phyloP scores from a whole-genome alignment of 2,113 vertebrate species.

The Castor canadensis region DNA sequence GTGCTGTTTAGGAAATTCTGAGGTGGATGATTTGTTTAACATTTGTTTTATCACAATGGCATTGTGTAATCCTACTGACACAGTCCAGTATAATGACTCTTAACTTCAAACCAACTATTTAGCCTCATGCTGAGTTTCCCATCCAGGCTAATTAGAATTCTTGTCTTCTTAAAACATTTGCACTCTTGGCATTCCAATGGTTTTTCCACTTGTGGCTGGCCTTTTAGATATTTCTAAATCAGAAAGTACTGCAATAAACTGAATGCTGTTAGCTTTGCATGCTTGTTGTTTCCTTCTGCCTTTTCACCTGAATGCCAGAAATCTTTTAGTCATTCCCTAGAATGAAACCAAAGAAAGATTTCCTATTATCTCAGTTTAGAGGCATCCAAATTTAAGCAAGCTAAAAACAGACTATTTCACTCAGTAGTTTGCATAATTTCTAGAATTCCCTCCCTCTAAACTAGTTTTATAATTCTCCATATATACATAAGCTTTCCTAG shows the following conservation, averaged over 20 bases:
- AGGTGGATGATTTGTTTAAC: conserved; percentile 78
- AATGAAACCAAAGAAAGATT: conserved; percentile 58
- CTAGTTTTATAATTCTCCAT: background rate
- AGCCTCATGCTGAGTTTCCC: conserved; percentile 78
- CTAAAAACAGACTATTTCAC: background rate
- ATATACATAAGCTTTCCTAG: background rate
- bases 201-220: conserved; percentile 84
- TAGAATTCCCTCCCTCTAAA: background rate
- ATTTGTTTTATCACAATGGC: conserved; percentile 76
- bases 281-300: conserved; percentile 21
- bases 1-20: conserved; percentile 72
- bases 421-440: background rate
- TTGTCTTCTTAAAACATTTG: conserved; percentile 80
- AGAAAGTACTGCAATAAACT: conserved; percentile 56
- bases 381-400: conserved; percentile 38
- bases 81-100: conserved; percentile 68
- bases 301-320: conserved; percentile 66
- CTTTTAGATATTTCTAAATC: conserved; percentile 74
- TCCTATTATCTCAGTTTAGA: conserved; percentile 55
- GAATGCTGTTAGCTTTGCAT: conserved; percentile 21
- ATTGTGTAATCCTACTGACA: conserved; percentile 78
- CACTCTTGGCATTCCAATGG: conserved; percentile 76
- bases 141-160: conserved; percentile 83
- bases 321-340: conserved; percentile 46
- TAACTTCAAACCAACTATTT: conserved; percentile 78